Conservation (phyloP, 2,888 invertebrate species). For the Nineta flava region DNA sequence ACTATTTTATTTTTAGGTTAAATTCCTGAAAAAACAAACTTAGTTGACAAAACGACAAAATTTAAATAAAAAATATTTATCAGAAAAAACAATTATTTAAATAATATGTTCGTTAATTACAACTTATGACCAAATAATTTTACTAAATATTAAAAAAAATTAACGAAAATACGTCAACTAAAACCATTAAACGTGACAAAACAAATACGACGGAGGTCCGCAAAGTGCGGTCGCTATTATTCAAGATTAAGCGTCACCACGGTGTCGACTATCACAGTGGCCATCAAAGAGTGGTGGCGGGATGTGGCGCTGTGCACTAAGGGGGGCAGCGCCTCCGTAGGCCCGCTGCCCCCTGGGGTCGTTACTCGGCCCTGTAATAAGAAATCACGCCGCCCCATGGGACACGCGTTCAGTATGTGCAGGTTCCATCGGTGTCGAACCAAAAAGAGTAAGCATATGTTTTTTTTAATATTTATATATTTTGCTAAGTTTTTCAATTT, state of each 20-base stretch:
- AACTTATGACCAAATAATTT: too few relatives aligned
- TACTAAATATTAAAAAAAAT: too few relatives aligned
- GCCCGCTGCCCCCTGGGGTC: slow-evolving; percentile 18
- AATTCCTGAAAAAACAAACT: too few relatives aligned
- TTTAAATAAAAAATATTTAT: too few relatives aligned
- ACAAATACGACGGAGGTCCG: neutral
- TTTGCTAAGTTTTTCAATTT: neutral
- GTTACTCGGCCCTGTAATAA: slow-evolving; percentile 14
- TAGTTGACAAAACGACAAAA: too few relatives aligned
- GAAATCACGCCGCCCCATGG: slow-evolving; percentile 37
- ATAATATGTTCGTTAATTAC: too few relatives aligned
- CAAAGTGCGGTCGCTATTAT: slow-evolving; percentile 29
- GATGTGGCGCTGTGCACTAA: slow-evolving; percentile 31
- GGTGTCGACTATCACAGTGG: slow-evolving; percentile 28
- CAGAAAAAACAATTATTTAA: too few relatives aligned
- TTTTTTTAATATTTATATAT: neutral
- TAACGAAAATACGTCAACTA: too few relatives aligned
- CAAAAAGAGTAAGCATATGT: slow-evolving; percentile 48
- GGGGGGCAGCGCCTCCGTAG: slow-evolving; percentile 23
- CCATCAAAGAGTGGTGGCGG: slow-evolving; percentile 31
- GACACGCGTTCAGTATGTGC: slow-evolving; percentile 70
- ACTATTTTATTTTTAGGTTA: too few relatives aligned
- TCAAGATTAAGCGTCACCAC: slow-evolving; percentile 18
- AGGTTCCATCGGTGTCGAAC: slow-evolving; percentile 63
- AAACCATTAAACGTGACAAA: neutral